A percentile compares a stretch with the other conserved stretches of the same genome.
Conservation (phyloP, 2,888 invertebrate species). For the Drosophila mayaguana region DNA sequence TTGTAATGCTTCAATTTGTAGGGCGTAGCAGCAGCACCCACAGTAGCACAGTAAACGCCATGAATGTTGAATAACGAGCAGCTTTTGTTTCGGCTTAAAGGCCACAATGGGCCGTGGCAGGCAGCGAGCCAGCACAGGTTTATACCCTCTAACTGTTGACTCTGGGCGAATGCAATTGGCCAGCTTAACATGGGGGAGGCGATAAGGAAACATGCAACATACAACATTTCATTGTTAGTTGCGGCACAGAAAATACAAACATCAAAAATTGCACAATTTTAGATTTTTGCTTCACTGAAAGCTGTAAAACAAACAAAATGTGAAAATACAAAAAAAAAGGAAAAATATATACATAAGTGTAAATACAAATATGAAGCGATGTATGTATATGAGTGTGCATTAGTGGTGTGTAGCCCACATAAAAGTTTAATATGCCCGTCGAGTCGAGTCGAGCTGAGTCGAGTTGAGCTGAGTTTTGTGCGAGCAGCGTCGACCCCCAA, state of each 20-base stretch:
- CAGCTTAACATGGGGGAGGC: constrained; percentile 7
- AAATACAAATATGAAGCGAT: constrained; percentile 6
- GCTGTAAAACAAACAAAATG: constrained; percentile 66
- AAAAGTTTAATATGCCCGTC: constrained; percentile 65
- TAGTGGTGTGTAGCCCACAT: constrained; percentile 46
- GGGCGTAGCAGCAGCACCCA: not conserved
- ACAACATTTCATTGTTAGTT: constrained; percentile 22
- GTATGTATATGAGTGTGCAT: constrained; percentile 25
- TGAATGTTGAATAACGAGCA: constrained; percentile 11
- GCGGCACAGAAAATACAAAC: constrained; percentile 27
- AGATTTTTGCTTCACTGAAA: constrained; percentile 45
- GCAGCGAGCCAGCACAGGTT: not conserved
- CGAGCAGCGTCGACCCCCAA: constrained; percentile 42
- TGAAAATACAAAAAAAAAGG: constrained; percentile 31
- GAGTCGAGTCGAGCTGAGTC: constrained; percentile 34
- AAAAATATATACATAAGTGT: constrained; percentile 18
- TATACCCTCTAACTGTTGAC: constrained; percentile 19
- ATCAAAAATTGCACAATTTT: constrained; percentile 51
- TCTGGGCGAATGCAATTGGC: constrained; percentile 32
- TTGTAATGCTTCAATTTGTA: constrained; percentile 1
- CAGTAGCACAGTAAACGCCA: not conserved
- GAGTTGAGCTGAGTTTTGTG: constrained; percentile 11
- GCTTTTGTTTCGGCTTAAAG: constrained; percentile 29
- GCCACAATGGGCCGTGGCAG: constrained; percentile 6
- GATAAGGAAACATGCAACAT: constrained; percentile 12